Evolutionary conservation across 2,797 vertebrate genomes (phyloP).

Genomic region (Champsocephalus esox): DNA sequence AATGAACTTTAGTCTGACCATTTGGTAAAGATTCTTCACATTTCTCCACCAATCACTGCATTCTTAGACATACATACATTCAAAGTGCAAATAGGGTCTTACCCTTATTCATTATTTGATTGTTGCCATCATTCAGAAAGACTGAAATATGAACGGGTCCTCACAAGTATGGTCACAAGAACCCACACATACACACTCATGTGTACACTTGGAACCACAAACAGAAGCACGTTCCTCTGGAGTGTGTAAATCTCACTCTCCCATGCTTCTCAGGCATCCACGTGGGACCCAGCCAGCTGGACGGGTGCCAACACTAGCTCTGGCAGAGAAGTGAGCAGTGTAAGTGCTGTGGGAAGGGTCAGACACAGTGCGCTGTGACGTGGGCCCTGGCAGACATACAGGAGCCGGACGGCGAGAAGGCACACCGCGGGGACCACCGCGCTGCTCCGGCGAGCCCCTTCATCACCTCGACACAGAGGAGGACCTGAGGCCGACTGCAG

Average conservation of each 20-base stretch:
- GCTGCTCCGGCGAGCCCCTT: neutral
- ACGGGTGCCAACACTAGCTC: constrained; percentile 64
- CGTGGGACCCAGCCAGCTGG: constrained; percentile 67
- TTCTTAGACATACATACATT: neutral
- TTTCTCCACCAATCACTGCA: neutral
- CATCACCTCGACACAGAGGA: neutral
- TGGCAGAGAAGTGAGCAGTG: constrained; percentile 69
- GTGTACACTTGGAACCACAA: constrained; percentile 5
- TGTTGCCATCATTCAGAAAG: neutral
- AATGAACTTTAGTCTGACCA: neutral
- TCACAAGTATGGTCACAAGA: neutral
- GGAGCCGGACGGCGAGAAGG: constrained; percentile 20
- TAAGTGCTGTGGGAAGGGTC: constrained; percentile 70
- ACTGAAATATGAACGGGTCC: neutral
- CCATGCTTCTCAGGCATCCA: constrained; percentile 22
- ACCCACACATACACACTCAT: constrained; percentile 2
- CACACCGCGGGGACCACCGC: too few species aligned
- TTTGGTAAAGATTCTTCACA: neutral
- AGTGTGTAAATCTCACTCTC: constrained; percentile 20
- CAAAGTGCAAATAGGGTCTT: neutral
- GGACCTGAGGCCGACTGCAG: neutral
- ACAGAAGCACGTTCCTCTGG: constrained; percentile 13
- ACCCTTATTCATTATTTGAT: neutral
- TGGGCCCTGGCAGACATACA: constrained; percentile 58
- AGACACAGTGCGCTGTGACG: constrained; percentile 71